Conservation (phyloP, 2,888 invertebrate species). For the Octodonta nipae region DNA sequence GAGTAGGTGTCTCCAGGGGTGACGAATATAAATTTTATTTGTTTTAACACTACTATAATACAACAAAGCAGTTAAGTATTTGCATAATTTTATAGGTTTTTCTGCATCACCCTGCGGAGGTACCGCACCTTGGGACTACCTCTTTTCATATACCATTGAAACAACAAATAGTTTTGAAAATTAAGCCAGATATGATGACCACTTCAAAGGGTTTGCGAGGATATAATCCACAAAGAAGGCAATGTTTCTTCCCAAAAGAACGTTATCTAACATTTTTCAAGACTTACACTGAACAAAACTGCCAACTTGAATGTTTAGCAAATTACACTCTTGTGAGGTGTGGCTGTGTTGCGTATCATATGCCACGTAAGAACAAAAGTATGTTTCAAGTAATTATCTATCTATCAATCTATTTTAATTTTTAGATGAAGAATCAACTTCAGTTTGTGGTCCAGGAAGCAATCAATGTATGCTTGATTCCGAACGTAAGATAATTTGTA, state of each 20-base stretch:
- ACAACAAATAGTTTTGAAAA: conserved; percentile 56
- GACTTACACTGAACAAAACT: conserved; percentile 60
- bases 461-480: conserved; percentile 41
- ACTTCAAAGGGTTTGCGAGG: conserved; percentile 51
- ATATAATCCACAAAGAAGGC: conserved; percentile 50
- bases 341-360: conserved; percentile 57
- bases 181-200: conserved; percentile 64
- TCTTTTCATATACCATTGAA: conserved; percentile 57
- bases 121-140: conserved; percentile 53
- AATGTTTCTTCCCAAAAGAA: conserved; percentile 56
- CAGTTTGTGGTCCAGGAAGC: conserved; percentile 45
- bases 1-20: no score
- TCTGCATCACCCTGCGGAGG: conserved; percentile 55
- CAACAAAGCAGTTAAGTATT: no score
- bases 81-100: conserved; percentile 43
- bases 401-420: conserved; percentile 12
- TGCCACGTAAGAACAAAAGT: conserved; percentile 43
- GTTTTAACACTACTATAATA: no score
- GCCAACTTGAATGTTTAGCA: conserved; percentile 57
- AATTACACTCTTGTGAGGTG: conserved; percentile 51
- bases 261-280: conserved; percentile 50
- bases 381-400: conserved; percentile 5
- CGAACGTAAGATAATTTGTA: conserved; percentile 42
- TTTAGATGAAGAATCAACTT: conserved; percentile 42
- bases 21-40: no score